Base-by-base conservation (phyloP, 2,888 invertebrate species). In the Agriopis leucophaearia region DNA sequence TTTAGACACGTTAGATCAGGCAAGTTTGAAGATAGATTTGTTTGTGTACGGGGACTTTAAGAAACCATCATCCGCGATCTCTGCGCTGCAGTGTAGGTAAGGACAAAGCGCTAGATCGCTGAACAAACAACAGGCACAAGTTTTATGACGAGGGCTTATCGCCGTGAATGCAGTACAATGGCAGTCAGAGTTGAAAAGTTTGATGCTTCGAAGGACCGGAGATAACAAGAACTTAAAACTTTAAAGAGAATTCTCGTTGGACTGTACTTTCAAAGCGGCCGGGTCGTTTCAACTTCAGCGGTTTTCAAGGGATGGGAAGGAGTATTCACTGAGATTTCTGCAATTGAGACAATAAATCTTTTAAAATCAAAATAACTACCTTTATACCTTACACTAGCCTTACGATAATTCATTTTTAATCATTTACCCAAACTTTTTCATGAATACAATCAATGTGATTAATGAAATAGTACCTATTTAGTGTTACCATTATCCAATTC, bases 121-220 rank as follows among this genome's bases (percentile, higher is more conserved):
- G 42, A 56, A 64, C 60, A 68, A 68, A 68, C 68, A 68, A 64
- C 47, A 55, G 63, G 59, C 63, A 50, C 54, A 68, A 64, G 59
- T 68, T 68, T 68, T 68, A 68, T 68, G 68, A 68, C 27, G 63
- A 55, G 63, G 54, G 67, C 68, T 68, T 68, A 68, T 68, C 68
- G 68, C 64, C 56, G 56, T 64, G 68, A 67, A 63, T 60, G 68
- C 68, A 60, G 59, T 55, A 60, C 68, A 63, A 64, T 68, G 38
- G 52, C 68, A 55, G 54, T 57, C 61, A 15, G 58, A 62, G 58
- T 63, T 63, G 63, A 63, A 63, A 68, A 64, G 55, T 68, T 64
- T 40, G 63, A 68, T 55, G 63, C 63, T 68, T 64, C 58, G 64
- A 68, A 64, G 68, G 64, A 68, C 64, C 50, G 52, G 45, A 64